Conservation (phyloP, 2,113 vertebrate species). For the Halichoerus grypus region DNA sequence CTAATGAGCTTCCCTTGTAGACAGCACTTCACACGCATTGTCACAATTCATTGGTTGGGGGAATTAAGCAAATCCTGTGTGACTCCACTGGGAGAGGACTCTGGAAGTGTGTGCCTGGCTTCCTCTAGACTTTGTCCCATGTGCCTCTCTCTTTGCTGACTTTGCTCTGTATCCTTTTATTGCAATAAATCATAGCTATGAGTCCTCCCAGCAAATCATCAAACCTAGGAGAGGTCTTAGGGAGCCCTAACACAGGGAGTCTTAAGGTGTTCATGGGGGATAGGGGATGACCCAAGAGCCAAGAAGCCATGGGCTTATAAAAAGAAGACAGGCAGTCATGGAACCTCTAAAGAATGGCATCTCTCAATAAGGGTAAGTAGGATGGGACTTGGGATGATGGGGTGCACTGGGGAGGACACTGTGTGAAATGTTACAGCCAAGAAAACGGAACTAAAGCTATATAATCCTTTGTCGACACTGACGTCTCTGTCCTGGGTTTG, state of each 20-base stretch:
- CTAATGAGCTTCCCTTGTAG: not conserved
- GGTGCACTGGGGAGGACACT: not conserved
- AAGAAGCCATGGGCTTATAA: not conserved
- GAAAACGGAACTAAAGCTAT: not conserved
- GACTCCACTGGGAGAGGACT: not conserved
- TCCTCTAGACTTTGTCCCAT: not conserved
- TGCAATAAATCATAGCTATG: not conserved
- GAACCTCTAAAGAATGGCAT: not conserved
- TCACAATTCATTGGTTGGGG: not conserved
- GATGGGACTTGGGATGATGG: not conserved
- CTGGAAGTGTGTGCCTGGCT: not conserved
- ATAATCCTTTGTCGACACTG: not conserved
- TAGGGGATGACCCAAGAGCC: not conserved
- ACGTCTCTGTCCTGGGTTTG: not conserved
- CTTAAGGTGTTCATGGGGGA: not conserved
- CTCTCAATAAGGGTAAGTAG: not conserved
- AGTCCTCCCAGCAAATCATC: not conserved
- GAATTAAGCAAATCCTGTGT: not conserved
- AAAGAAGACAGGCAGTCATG: not conserved
- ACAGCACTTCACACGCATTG: not conserved
- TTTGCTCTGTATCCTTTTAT: not conserved
- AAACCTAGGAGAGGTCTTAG: not conserved
- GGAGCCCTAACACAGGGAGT: not conserved
- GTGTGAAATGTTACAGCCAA: not conserved
- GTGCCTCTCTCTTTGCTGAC: not conserved